Evolutionary conservation across 1,140 invertebrate species (phyloP).

Genomic region (Lordiphosa clarofinis): DNA sequence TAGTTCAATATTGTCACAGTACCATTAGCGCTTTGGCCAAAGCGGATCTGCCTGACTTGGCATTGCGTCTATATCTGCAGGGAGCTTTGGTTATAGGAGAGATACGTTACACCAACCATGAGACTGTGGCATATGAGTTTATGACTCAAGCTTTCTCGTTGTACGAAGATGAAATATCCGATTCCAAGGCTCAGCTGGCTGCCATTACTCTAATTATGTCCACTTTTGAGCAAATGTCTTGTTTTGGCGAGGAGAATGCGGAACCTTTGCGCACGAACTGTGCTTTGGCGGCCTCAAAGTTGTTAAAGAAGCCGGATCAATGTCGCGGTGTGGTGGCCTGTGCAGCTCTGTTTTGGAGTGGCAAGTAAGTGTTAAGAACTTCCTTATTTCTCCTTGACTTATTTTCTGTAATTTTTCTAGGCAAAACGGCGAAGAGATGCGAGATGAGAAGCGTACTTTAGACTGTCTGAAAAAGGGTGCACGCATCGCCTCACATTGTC

Average conservation of each 20-base stretch:
- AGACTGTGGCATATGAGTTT: slow-evolving; percentile 98
- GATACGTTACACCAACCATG: slow-evolving; percentile 96
- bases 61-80: slow-evolving; percentile 95
- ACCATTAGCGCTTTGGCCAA: slow-evolving; percentile 96
- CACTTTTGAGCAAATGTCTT: slow-evolving; percentile 96
- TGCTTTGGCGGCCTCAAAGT: slow-evolving; percentile 94
- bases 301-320: slow-evolving; percentile 99
- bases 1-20: slow-evolving; percentile 98
- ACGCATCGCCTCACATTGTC: slow-evolving; percentile 96
- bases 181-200: slow-evolving; percentile 97
- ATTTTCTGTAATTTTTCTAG: slow-evolving; percentile 79
- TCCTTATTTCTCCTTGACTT: not conserved
- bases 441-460: slow-evolving; percentile 93
- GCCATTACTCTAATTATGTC: slow-evolving; percentile 97
- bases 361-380: slow-evolving; percentile 81
- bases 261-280: slow-evolving; percentile 97
- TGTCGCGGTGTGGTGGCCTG: slow-evolving; percentile 94
- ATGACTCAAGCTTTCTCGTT: slow-evolving; percentile 98
- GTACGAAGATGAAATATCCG: slow-evolving; percentile 99
- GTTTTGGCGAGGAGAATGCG: slow-evolving; percentile 98
- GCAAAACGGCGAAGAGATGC: slow-evolving; percentile 82
- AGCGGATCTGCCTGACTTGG: slow-evolving; percentile 95
- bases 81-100: slow-evolving; percentile 95
- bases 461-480: slow-evolving; percentile 98
- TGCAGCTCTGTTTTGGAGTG: slow-evolving; percentile 98